Evolutionary conservation across 92 coral and sea anemone genomes (phyloP), one percentile per base, ranked within the genome.

Genomic region (Porites lobata): DNA sequence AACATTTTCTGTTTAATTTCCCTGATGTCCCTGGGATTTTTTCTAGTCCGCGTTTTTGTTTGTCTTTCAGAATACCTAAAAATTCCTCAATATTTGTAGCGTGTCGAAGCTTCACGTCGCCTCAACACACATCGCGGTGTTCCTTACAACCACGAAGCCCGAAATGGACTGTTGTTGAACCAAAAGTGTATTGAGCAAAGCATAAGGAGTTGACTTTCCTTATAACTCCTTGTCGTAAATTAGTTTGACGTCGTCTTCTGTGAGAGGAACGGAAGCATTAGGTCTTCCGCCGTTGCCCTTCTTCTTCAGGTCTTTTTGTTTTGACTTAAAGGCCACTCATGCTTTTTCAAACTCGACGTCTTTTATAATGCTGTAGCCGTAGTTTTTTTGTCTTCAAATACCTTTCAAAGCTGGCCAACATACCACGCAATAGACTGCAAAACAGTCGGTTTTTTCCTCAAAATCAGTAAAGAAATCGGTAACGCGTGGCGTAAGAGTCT

Each of bases 1-100:
- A 94, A 94, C 87, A 89, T 82, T 86, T 92, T 58, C 71, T 74
- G 85, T 22, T 61, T 81, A 12, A 80, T 81, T 11, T 43, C 66
- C 47, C 87, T 68, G 67, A 86, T 85, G 24, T 56, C 75, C 61
- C 72, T 12, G 76, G 71, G 71, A 53, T 77, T 75, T 9, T 76
- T 79, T 3, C 90, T 85, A 54, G 83, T 86, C 69, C 79, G 75
- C 52, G 84, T 86, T 66, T 86, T 67, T 14, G 92, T 89, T 77
- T 89, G 69, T 51, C 86, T 77, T 57, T 77, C 86, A 17, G 17
- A 12, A 71, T 77, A 51, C 47, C 87, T 12, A 85, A 65, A 19
- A 8, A 83, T 65, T 89, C 89, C 69, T 65, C 81, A 38, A 81
- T 86, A 69, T 53, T 69, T n/a, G 72, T 7, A 1, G 50, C 22